Evolutionary conservation across 2,797 vertebrate species (phyloP).

Genomic region (Etheostoma perlongum): DNA sequence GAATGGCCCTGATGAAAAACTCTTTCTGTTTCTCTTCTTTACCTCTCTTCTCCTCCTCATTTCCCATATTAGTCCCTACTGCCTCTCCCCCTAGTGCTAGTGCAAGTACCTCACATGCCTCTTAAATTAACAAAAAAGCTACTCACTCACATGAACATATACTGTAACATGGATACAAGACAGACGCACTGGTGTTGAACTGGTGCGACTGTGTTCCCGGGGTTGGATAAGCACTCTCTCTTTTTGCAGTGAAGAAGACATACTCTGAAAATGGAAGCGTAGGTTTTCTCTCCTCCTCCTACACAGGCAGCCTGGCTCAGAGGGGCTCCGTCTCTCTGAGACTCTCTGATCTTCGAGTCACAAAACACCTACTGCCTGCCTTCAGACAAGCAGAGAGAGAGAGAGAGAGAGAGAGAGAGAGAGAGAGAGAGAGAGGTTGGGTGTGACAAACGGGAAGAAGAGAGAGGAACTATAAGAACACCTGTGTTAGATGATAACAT

Average conservation of each 20-base stretch:
- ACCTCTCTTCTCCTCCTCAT: slow-evolving; percentile 9
- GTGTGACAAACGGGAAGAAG: slow-evolving; percentile 44
- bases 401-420: background rate
- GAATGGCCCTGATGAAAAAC: slow-evolving; percentile 26
- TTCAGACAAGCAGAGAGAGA: slow-evolving; percentile 50
- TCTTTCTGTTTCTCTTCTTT: slow-evolving; percentile 8
- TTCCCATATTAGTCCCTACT: slow-evolving; percentile 49
- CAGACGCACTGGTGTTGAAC: slow-evolving; percentile 29
- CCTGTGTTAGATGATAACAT: slow-evolving; percentile 44
- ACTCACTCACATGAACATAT: slow-evolving; percentile 24
- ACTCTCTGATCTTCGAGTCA: slow-evolving; percentile 75
- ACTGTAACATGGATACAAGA: slow-evolving; percentile 29
- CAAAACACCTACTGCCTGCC: slow-evolving; percentile 78
- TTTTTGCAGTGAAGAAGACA: slow-evolving; percentile 50
- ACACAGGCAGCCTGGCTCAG: slow-evolving; percentile 71
- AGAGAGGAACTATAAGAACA: slow-evolving; percentile 41
- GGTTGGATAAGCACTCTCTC: slow-evolving; percentile 58
- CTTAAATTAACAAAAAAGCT: slow-evolving; percentile 13
- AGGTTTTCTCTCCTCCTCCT: slow-evolving; percentile 73
- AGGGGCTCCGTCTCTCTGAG: slow-evolving; percentile 66
- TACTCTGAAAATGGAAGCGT: slow-evolving; percentile 71
- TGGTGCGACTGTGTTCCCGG: slow-evolving; percentile 41
- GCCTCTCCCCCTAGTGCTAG: slow-evolving; percentile 33
- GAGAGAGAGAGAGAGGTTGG: slow-evolving; percentile 51
- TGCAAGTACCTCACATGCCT: slow-evolving; percentile 29